Conservation (phyloP, 2,113 vertebrate species). For the Aythya baeri region DNA sequence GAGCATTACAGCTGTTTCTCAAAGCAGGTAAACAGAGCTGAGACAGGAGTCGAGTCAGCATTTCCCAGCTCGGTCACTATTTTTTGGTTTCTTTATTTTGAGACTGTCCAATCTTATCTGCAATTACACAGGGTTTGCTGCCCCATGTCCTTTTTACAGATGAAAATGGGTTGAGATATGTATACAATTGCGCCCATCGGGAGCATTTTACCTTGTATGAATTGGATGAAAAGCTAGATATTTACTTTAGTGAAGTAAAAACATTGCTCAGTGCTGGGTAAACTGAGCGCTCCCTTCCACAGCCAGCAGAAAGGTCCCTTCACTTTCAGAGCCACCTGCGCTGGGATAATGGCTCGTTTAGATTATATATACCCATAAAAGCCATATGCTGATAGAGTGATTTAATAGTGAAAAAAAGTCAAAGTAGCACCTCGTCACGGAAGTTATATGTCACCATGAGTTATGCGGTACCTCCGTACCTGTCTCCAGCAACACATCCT, state of each 20-base stretch:
- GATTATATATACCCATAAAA: not conserved
- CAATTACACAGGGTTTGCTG: not conserved
- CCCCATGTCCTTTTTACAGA: not conserved
- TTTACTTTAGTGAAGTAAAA: not conserved
- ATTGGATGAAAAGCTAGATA: not conserved
- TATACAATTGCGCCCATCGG: accelerated
- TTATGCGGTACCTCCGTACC: not conserved
- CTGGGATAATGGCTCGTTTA: not conserved
- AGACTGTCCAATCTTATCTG: not conserved
- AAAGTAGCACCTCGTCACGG: not conserved
- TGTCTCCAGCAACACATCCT: not conserved
- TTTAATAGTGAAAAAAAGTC: not conserved
- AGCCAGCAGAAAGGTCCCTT: not conserved
- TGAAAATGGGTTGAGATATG: not conserved
- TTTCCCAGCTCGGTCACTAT: not conserved
- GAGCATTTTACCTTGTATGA: not conserved
- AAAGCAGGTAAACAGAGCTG: not conserved
- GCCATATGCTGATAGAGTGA: not conserved
- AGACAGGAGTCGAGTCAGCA: not conserved
- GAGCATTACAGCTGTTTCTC: not conserved
- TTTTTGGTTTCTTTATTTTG: not conserved
- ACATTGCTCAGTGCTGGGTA: not conserved
- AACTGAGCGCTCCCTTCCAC: accelerated
- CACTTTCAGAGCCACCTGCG: accelerated
- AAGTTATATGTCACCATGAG: not conserved